Percentiles rank a stretch among this genome's conserved stretches.
Conservation (phyloP, 1,140 invertebrate genomes). For the Drosophila mojavensis region DNA sequence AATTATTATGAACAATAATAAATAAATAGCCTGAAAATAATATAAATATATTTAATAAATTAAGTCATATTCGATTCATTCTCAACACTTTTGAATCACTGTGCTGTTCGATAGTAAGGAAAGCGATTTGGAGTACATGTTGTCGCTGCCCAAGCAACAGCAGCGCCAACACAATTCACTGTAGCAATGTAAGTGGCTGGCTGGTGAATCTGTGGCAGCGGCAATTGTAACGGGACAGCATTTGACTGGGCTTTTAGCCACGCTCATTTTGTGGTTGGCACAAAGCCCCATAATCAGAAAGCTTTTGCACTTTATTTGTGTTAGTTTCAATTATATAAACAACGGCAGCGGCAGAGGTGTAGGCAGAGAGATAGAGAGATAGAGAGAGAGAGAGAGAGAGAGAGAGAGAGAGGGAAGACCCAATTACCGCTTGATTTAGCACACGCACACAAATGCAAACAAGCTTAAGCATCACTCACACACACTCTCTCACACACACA, state of each 20-base stretch:
- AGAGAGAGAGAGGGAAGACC: slow-evolving; percentile 48
- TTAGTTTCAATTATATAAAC: slow-evolving; percentile 83
- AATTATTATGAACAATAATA: no score
- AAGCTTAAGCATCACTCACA: slow-evolving; percentile 39
- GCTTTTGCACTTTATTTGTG: slow-evolving; percentile 81
- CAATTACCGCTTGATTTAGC: slow-evolving; percentile 81
- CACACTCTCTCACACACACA: slow-evolving; percentile 3
- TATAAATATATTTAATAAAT: no score
- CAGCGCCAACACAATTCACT: background rate
- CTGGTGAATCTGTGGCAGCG: slow-evolving; percentile 1
- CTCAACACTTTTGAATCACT: background rate
- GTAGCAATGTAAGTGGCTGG: slow-evolving; percentile 1
- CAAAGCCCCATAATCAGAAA: slow-evolving; percentile 80
- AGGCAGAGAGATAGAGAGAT: slow-evolving; percentile 3
- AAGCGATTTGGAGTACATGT: slow-evolving; percentile 11
- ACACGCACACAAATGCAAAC: slow-evolving; percentile 73
- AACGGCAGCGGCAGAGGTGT: slow-evolving; percentile 31
- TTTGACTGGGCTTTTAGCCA: slow-evolving; percentile 50
- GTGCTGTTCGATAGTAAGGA: slow-evolving; percentile 7
- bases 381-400: slow-evolving; percentile 14
- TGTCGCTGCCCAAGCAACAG: background rate
- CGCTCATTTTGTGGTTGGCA: slow-evolving; percentile 74
- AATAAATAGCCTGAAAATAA: no score
- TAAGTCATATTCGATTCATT: no score
- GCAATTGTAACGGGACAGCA: slow-evolving; percentile 21